These are phyloP conservation scores for Agriopis marginaria DNA, from an alignment of 2,888 invertebrate species.

Conservation along the genomic window DNA sequence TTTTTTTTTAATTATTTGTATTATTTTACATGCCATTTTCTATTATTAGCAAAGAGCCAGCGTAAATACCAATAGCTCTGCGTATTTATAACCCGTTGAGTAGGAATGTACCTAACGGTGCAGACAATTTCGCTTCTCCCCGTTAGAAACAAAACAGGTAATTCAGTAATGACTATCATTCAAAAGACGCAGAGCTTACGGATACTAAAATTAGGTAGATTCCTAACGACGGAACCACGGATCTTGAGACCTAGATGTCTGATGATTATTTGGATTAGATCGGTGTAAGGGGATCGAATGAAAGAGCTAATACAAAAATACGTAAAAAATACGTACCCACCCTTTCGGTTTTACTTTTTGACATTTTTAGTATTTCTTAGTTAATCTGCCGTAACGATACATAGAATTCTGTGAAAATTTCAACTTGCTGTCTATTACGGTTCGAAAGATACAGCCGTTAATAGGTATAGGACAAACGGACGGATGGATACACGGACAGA, in stretches of 20 bases:
- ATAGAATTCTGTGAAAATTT: no score
- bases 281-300: no score
- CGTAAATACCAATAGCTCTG: constrained; percentile 27
- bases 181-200: constrained; percentile 13
- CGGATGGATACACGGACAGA: no score
- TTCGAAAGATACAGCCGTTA: no score
- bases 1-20: background rate
- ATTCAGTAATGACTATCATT: constrained; percentile 42
- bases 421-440: no score
- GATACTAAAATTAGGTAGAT: constrained; percentile 22
- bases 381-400: no score
- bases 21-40: constrained; percentile 33
- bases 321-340: no score
- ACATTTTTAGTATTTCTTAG: no score
- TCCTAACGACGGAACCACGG: background rate
- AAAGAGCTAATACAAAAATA: no score
- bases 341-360: no score
- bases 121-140: constrained; percentile 38
- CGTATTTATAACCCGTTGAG: constrained; percentile 32
- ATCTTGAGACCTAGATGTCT: constrained; percentile 19
- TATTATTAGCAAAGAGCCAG: constrained; percentile 23
- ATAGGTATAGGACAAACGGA: no score
- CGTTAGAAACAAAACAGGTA: constrained; percentile 36
- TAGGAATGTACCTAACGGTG: constrained; percentile 41
- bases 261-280: background rate